Conservation (phyloP, 2,797 vertebrate species). For the Enteromius afrohamiltoni region DNA sequence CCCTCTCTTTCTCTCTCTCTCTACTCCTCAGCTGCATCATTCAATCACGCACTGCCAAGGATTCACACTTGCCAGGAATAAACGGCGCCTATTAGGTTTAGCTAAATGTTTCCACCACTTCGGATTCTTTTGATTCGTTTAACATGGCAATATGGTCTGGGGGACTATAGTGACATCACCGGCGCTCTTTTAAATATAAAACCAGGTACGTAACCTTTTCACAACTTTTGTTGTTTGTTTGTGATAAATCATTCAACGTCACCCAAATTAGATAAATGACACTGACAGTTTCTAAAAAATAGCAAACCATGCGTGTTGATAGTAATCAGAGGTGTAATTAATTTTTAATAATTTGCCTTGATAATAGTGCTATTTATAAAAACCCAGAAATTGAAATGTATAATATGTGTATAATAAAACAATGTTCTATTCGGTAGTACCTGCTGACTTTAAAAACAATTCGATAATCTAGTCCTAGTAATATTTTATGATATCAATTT, state of each 20-base stretch:
- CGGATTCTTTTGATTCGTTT: not conserved
- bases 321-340: not conserved
- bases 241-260: not conserved
- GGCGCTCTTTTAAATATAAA: not conserved
- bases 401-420: not conserved
- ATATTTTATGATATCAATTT: not conserved
- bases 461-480: not conserved
- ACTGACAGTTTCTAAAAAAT: not conserved
- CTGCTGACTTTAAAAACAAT: not conserved
- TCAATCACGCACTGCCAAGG: constrained; percentile 42
- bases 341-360: not conserved
- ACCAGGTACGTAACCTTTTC: constrained; percentile 34
- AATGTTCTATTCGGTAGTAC: not conserved
- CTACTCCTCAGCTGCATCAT: constrained; percentile 37
- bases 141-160: not conserved
- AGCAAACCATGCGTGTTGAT: not conserved
- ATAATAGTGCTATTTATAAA: not conserved
- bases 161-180: not conserved
- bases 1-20: not conserved
- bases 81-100: not conserved
- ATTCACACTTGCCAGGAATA: constrained; percentile 28
- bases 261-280: not conserved
- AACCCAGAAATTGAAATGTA: not conserved
- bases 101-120: not conserved
- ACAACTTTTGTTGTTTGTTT: not conserved